Base-by-base conservation (phyloP, 1,140 invertebrate species). In the Drosophila willistoni region DNA sequence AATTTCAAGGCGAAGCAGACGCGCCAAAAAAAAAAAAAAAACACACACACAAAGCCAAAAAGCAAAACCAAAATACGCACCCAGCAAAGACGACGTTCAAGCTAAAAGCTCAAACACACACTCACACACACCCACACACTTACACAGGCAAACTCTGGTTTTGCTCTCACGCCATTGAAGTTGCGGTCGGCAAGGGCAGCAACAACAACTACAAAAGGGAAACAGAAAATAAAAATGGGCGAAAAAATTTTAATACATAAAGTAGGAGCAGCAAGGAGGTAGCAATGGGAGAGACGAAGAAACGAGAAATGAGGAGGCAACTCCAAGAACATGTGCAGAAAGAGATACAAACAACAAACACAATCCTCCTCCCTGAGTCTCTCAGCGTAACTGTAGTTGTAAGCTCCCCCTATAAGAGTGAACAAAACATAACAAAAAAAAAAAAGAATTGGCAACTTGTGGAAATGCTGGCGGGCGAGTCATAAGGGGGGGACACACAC, bases 301-400 rank as follows among this genome's bases (percentile, higher is more conserved):
- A 87, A 81, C 84, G 34, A 39, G 10, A 13, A 39, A 39, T 14
- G 19, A 51, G 44, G 57, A 87, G 71, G 70, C 83, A 87, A 84
- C 84, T 87, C 85, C 84, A 87, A 87, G 84, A 87, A 87, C 83
- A 87, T 87, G 84, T 87, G 83, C 83, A 87, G 83, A 83, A 87
- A 87, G 83, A 87, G 83, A 87, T 80, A 87, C 83, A 86, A 87
- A 78, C 79, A 83, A 77, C 81, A 83, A 72, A 77, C 69, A 77
- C 60, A 82, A 51, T 47, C 42, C 47, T 47, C 51, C 47, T 69
- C 57, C 63, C 39, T 72, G 17, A 12, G 9, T 51, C 17, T 51
- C 9, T 22, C 17, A 22, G 19, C 10, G 55, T 62, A 47, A 12
- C 54, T 72, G 74, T 77, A 78, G 68, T 67, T 78, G 76, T 77